A percentile compares a stretch with the other conserved stretches of the same genome.
Conservation (phyloP, 1,140 invertebrate species). For the Halotydeus destructor region DNA sequence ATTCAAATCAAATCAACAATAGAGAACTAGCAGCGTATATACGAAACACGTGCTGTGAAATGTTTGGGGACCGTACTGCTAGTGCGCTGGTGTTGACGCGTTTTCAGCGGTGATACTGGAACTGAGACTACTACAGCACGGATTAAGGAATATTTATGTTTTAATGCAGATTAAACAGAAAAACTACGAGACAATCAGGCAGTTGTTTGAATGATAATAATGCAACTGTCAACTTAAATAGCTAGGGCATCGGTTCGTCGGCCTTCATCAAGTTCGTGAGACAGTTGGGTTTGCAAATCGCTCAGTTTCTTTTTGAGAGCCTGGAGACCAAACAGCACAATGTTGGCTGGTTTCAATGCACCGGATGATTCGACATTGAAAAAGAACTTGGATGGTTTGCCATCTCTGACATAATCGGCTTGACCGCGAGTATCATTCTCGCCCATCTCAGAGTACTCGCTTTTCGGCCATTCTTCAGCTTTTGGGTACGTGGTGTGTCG, state of each 20-base stretch:
- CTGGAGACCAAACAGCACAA: conserved; percentile 79
- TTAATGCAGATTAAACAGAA: neutral
- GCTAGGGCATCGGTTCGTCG: conserved; percentile 8
- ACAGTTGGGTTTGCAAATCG: conserved; percentile 73
- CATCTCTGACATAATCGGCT: conserved; percentile 74
- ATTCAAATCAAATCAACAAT: no score
- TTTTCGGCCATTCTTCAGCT: conserved; percentile 98
- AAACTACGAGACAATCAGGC: neutral
- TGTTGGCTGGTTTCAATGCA: conserved; percentile 83
- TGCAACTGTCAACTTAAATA: conserved; percentile 5
- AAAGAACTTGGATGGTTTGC: conserved; percentile 91
- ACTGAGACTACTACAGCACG: no score
- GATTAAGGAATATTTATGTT: no score
- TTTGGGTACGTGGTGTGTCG: conserved; percentile 88
- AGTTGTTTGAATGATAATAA: conserved; percentile 2
- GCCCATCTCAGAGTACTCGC: conserved; percentile 79
- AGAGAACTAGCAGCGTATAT: no score
- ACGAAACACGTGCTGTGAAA: no score
- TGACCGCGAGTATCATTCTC: conserved; percentile 45
- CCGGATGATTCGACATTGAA: conserved; percentile 91
- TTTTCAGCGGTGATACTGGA: no score
- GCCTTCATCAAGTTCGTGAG: conserved; percentile 10
- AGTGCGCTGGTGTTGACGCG: no score
- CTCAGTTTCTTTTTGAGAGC: conserved; percentile 86
- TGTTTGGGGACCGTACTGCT: no score